Evolutionary conservation across 2,888 invertebrate genomes (phyloP).

Genomic region (Amorpha juglandis): DNA sequence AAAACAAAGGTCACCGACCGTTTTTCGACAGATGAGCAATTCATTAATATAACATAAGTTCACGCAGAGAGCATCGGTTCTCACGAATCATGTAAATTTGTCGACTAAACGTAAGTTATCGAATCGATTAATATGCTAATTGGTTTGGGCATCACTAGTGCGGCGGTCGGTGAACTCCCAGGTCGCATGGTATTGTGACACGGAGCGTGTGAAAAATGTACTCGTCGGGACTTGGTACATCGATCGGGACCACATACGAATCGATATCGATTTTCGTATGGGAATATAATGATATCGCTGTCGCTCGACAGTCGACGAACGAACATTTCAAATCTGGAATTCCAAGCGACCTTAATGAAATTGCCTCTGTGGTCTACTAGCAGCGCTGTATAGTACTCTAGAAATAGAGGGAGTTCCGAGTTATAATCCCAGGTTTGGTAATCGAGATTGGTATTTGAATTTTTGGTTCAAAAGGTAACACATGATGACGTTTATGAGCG

Average conservation of each 20-base stretch:
- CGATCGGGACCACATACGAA: not conserved
- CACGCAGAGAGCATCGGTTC: constrained; percentile 79
- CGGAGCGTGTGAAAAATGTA: constrained; percentile 92
- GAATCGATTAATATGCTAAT: constrained; percentile 84
- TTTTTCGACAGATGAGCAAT: constrained; percentile 69
- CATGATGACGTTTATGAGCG: no score
- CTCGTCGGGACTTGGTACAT: constrained; percentile 9
- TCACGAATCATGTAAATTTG: constrained; percentile 84
- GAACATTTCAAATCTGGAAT: not conserved
- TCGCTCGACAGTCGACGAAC: not conserved
- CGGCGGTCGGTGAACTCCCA: constrained; percentile 76
- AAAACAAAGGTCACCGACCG: constrained; percentile 74
- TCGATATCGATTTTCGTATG: constrained; percentile 8
- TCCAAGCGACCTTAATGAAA: no score
- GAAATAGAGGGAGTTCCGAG: no score
- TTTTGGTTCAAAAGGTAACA: no score
- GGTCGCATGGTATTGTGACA: constrained; percentile 85
- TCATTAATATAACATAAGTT: constrained; percentile 84
- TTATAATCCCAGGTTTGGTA: no score
- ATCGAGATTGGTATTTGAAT: no score
- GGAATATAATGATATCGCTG: constrained; percentile 3
- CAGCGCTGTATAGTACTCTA: no score
- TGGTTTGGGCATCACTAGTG: constrained; percentile 76
- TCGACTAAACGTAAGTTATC: constrained; percentile 83
- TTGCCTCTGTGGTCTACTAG: no score